Conservation (phyloP, 2,797 vertebrate genomes). For the Phyllotis vaccarum region DNA sequence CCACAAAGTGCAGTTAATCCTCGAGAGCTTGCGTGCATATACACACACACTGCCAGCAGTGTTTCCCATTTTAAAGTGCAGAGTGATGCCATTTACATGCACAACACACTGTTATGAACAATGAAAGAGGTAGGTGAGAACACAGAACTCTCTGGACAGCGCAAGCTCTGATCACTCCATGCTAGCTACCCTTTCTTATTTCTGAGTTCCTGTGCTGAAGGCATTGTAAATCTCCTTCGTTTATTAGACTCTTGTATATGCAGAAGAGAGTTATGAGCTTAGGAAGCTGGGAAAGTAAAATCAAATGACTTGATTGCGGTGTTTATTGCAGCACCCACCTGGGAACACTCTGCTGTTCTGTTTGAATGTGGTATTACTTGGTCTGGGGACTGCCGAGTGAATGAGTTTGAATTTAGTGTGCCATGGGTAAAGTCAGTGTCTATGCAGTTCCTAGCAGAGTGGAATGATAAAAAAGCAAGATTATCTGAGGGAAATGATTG, state of each 20-base stretch:
- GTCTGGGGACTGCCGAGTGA: conserved; percentile 52
- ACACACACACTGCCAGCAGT: not conserved
- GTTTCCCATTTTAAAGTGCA: not conserved
- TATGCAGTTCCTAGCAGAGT: conserved; percentile 30
- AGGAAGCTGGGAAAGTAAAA: conserved; percentile 71
- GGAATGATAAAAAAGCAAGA: conserved; percentile 65
- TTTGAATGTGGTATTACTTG: conserved; percentile 66
- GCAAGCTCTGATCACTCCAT: not conserved
- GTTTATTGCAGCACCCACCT: conserved; percentile 72
- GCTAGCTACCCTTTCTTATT: not conserved
- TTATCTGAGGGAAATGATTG: conserved; percentile 62
- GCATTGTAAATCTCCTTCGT: conserved; percentile 34
- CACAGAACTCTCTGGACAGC: not conserved
- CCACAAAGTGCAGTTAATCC: not conserved
- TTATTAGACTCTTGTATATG: conserved; percentile 66
- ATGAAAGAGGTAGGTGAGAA: not conserved
- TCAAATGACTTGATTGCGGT: conserved; percentile 72
- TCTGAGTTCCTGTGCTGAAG: conserved; percentile 25
- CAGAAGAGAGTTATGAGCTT: conserved; percentile 69
- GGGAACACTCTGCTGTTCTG: conserved; percentile 58
- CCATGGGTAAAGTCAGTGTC: conserved; percentile 66
- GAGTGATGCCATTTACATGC: not conserved
- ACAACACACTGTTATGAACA: not conserved
- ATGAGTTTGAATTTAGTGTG: conserved; percentile 65
- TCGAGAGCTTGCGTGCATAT: no score